Base-by-base conservation (phyloP, 2,888 invertebrate genomes). In the Elaeidobius kamerunicus region DNA sequence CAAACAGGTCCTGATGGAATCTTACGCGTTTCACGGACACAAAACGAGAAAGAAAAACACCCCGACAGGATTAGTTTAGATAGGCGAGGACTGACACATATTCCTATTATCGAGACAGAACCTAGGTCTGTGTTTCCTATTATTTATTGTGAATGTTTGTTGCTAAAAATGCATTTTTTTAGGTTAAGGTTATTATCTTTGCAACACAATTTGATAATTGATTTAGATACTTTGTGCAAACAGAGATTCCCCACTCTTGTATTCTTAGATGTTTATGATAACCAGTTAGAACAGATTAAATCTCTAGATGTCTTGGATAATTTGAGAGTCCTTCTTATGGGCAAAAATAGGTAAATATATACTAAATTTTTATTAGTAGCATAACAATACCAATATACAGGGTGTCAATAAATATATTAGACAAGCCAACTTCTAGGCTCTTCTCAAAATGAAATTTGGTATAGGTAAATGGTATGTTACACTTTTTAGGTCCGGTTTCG, bases 231-330 rank as follows among this genome's bases (percentile, higher is more conserved):
- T 46, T 65, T 82, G 76, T 62, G 66, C 61, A 58, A 73, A 60
- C 69, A 75, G 51, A 62, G 69, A 40, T 78, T 91, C 60, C 83
- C 82, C 15, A 85, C 87, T 72, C 77, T 96, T 52, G 93, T 95
- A 14, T 95, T 95, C 71, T 80, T 96, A 52, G 95, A 96, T 74
- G 79, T 96, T 51, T 96, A 95, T 69, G 92, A 95, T 73, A 96
- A 96, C 75, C 92, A 94, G 73, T 84, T 96, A 57, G 94, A 94
- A 61, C 85, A 85, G 68, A 87, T 95, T 56, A 82, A 83, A 50
- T 87, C 85, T 49, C 76, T 96, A 54, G 85, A 86, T 62, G 81
- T 84, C 45, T 76, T 95, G 41, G 83, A 84, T 57, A 88, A 86
- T 65, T 76, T 95, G 43, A 78, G 93, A 60, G 94, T 95, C 11